Conservation (phyloP, 30 jellyfish, hydroid and myxozoan genomes). For the Cassiopea xamachana region DNA sequence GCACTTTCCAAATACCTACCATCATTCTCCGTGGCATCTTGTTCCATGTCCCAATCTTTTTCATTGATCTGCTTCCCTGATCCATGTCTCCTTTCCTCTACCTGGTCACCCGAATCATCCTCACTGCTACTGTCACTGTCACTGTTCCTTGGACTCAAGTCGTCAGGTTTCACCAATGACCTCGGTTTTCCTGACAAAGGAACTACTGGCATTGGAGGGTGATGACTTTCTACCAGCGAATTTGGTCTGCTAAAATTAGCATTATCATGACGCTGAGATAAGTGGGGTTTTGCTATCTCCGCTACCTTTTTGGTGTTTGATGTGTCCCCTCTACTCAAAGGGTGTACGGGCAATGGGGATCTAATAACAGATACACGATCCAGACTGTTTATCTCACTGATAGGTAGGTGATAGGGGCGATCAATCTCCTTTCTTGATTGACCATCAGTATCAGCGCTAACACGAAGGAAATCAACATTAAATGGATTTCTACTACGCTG, state of each 20-base stretch:
- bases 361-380: conserved; percentile 78
- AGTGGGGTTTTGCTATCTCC: conserved; percentile 1
- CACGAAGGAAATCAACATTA: conserved; percentile 73
- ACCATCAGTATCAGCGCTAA: conserved; percentile 61
- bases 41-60: conserved; percentile 33
- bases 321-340: conserved; percentile 22
- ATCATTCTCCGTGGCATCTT: conserved; percentile 68
- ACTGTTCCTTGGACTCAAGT: conserved; percentile 50
- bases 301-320: not conserved
- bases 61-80: conserved; percentile 10
- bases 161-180: conserved; percentile 44
- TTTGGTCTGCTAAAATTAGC: conserved; percentile 18
- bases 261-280: conserved; percentile 1
- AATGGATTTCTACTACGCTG: conserved; percentile 61
- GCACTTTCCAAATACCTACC: not conserved
- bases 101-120: conserved; percentile 55
- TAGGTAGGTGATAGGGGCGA: conserved; percentile 26
- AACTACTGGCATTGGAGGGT: conserved; percentile 28
- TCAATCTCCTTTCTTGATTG: conserved; percentile 37
- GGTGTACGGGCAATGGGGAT: conserved; percentile 46
- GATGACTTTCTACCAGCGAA: conserved; percentile 54
- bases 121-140: conserved; percentile 65
- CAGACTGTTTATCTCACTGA: conserved; percentile 29
- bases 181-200: conserved; percentile 55
- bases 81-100: conserved; percentile 53